Base-by-base conservation (phyloP, 2,888 invertebrate genomes). In the Timema cristinae region DNA sequence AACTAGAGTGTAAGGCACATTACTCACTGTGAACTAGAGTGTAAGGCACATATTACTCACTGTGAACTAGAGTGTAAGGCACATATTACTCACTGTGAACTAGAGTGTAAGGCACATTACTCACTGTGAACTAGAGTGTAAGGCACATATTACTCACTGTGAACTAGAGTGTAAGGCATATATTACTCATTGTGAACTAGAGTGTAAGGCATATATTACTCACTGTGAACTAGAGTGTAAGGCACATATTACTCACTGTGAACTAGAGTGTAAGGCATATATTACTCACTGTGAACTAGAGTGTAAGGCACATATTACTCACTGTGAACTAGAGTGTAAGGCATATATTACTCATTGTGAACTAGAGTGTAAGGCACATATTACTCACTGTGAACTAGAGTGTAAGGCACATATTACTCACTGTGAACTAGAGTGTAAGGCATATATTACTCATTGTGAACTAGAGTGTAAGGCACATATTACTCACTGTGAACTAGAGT, bases 51-150 rank as follows among this genome's bases (percentile, higher is more conserved):
- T n/a, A 32, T 32, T 32, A 66, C 90, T 91, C 82, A 95, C 95
- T 79, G 94, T 93, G 82, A 95, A 95, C 81, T n/a, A 32, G 4
- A 32, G 32, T 32, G 32, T 32, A 32, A 32, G 4, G 32, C 32
- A 32, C 32, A n/a, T n/a, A 32, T 32, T 32, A 66, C 90, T 91
- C 82, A 95, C 95, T 79, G 94, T 93, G 82, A 95, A 95, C 81
- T n/a, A 32, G 4, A 32, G 32, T 32, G 32, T 32, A 32, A 32
- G 4, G 32, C 32, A n/a, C n/a, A 32, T 32, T 32, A 66, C 90
- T 91, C 82, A 95, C 95, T 79, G 94, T 93, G 82, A 95, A 95
- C 81, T n/a, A 32, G 4, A 32, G 32, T 32, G 32, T 32, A 32
- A 32, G 4, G 32, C 32, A 32, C 32, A n/a, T n/a, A 32, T 32